Base-by-base conservation (phyloP, 2,797 vertebrate species). In the Epinephelus awoara region DNA sequence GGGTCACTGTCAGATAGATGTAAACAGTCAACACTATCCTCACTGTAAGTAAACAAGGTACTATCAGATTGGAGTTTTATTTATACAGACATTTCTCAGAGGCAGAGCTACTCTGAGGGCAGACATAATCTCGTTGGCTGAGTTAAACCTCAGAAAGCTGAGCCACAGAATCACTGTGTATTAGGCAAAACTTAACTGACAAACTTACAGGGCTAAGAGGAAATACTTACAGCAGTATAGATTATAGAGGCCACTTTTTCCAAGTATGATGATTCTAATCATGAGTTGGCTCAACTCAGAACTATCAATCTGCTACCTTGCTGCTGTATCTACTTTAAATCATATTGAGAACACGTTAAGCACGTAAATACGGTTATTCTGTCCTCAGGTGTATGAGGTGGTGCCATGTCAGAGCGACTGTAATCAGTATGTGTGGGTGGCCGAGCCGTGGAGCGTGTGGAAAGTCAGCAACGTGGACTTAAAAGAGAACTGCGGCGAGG, bases 361-460 rank as follows among this genome's bases (percentile, higher is more conserved):
- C 11, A 38, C 6, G 17, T 47, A 0, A 44, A 15, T 38, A 2
- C 13, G 34, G 13, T 67, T 3, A 0, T 44, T 34, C 4, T 38
- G 55, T 71, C 55, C 42, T 42, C 92, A 99, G 98, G 98, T 99
- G 8, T 99, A 99, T 0, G 98, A 99, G 86, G 97, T 99, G 12
- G 97, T 99, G 19, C 98, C 98, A 0, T 99, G 98, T 78, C 97
- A 97, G 86, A 99, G 98, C 21, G 97, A 99, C 93, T 99, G 98
- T 86, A 97, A 90, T 79, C 98, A 99, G 90, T 98, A 99, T 0
- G 85, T 98, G 2, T 99, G 98, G 97, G 93, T 99, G 81, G 96
- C 97, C 0, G 98, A 99, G 74, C 97, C 98, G 0, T 99, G 98
- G 98, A 99, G 97, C 0, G 82, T 97, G 54, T 99, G 98, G 96